Percentiles rank a stretch among this genome's conserved stretches.
Conservation (phyloP, 2,888 invertebrate genomes). For the Lagria hirta region DNA sequence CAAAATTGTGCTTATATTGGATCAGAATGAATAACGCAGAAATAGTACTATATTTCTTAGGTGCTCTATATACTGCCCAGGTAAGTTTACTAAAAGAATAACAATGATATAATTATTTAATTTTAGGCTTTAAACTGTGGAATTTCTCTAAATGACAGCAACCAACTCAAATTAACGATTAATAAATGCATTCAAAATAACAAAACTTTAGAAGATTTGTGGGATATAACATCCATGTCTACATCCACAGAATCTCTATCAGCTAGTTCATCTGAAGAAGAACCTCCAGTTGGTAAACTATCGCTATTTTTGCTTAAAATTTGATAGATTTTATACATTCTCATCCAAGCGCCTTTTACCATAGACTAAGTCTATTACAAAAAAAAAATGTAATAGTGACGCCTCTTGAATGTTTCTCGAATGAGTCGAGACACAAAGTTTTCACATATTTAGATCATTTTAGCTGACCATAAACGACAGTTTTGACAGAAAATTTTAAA, state of each 20-base stretch:
- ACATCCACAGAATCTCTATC: constrained; percentile 8
- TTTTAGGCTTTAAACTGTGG: constrained; percentile 48
- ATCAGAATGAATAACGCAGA: constrained; percentile 5
- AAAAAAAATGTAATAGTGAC: no score
- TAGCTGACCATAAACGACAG: no score
- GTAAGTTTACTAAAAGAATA: constrained; percentile 2
- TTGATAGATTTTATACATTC: no score
- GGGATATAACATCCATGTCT: constrained; percentile 44
- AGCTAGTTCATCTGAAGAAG: constrained; percentile 12
- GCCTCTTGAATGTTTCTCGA: not conserved
- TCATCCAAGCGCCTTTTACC: no score
- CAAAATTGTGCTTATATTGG: no score
- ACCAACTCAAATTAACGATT: constrained; percentile 32
- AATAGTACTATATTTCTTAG: constrained; percentile 1
- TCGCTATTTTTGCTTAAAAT: no score
- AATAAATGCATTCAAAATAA: constrained; percentile 37
- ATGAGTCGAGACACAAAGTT: no score
- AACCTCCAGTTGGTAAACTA: constrained; percentile 9
- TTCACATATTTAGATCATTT: no score
- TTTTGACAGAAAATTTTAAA: no score
- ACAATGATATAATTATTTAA: not conserved
- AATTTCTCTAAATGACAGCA: constrained; percentile 31
- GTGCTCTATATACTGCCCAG: not conserved
- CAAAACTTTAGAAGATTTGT: constrained; percentile 37
- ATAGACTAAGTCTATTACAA: no score